Base-by-base conservation (phyloP, 2,797 vertebrate genomes). In the Pseudopleuronectes americanus region DNA sequence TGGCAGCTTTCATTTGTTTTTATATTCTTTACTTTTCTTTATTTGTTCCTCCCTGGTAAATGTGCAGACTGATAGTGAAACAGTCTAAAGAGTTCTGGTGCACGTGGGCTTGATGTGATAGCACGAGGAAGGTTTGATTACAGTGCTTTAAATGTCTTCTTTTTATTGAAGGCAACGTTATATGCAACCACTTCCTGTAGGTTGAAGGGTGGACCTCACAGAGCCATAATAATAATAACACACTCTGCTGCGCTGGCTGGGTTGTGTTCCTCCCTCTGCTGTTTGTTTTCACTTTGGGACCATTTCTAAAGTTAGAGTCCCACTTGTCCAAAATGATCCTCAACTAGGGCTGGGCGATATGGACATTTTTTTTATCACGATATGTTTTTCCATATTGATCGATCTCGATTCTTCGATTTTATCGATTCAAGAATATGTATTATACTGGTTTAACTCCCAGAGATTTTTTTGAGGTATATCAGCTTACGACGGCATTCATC, bases 151-250 rank as follows among this genome's bases (percentile, higher is more conserved):
- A 57, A 53, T 48, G 19, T 28, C 24, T 62, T 24, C 14, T 52
- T 74, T 64, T 71, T 64, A 54, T 59, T 68, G 12, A 65, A 60
- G 56, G 31, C 28, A 45, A 21, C 17, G 21, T 74, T 65, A 13
- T 60, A n/a, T 43, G 53, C 4, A 67, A 17, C 61, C 68, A 64
- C 67, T 64, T 54, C 61, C 68, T 84, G 64, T 59, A 68, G 67
- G 31, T 60, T 73, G 23, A 68, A 65, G 76, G 76, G 63, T 65
- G 77, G 74, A 72, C 67, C 64, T 68, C 54, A 57, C 43, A 74
- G 62, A 55, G 36, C 57, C 71, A 26, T 64, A 57, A 72, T 84
- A 76, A 80, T 59, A 64, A 78, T 54, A 48, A 45, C 22, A 1
- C 45, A 66, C 5, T 21, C 33, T 60, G 52, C 60, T 74, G 26